These are phyloP conservation scores for Apodemus speciosus DNA, from an alignment of 2,113 vertebrate species.

Conservation along the genomic window DNA sequence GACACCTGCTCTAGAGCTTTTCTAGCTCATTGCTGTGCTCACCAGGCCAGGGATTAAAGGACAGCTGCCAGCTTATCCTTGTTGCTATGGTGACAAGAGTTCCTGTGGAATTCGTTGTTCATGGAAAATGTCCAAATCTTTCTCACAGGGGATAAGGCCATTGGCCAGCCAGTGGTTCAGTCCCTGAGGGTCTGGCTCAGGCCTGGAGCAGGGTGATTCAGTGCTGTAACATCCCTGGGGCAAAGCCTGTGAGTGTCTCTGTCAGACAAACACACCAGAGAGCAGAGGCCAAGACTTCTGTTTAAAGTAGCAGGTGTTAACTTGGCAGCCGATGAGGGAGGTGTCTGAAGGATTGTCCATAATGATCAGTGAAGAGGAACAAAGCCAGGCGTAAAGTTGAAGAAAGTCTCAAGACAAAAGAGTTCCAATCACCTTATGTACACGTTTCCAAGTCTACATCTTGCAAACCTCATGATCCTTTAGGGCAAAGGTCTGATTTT, in stretches of 20 bases:
- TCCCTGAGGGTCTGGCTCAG: neutral
- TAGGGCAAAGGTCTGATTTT: neutral
- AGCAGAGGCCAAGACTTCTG: neutral
- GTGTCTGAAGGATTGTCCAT: neutral
- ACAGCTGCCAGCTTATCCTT: constrained; percentile 58
- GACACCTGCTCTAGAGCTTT: constrained; percentile 49
- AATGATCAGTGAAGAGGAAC: neutral
- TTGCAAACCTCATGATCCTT: neutral
- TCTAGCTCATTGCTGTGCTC: constrained; percentile 22
- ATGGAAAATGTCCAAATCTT: constrained; percentile 58
- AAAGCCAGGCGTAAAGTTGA: neutral
- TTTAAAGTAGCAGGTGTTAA: constrained; percentile 10
- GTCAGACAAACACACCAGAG: neutral
- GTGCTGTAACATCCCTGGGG: neutral
- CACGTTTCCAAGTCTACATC: neutral
- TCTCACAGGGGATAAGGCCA: neutral
- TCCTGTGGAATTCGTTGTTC: constrained; percentile 36
- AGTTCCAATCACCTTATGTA: neutral
- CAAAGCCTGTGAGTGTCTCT: neutral
- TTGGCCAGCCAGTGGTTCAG: neutral
- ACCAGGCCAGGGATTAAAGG: constrained; percentile 57
- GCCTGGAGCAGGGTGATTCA: neutral
- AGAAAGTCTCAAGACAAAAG: neutral
- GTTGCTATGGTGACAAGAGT: constrained; percentile 55
- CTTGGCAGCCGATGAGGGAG: neutral